Evolutionary conservation across 2,797 vertebrate species (phyloP), one percentile per base, ranked within the genome.

Genomic region (Artibeus jamaicensis): DNA sequence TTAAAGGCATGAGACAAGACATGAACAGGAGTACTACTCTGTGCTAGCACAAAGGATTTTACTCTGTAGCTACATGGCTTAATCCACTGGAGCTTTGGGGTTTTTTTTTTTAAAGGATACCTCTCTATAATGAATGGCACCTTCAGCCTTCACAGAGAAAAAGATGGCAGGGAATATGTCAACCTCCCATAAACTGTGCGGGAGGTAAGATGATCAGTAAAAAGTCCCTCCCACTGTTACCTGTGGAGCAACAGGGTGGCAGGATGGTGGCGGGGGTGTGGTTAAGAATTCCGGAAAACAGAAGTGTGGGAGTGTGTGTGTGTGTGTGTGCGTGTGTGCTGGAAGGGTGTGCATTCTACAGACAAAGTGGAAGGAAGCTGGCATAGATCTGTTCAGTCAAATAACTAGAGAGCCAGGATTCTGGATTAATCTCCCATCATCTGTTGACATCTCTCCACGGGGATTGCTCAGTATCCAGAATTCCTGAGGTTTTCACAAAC

Each of bases 131-230:
- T 34, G 46, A 94, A 96, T 76, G 89, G 62, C 26, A 21, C 71
- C 79, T 94, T 97, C 87, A 93, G 44, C 22, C 39, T 82, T 74
- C 65, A 89, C 82, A 86, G 77, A 84, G 73, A 5, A 70, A 77
- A 93, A 96, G 91, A 84, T 74, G 53, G n/a, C 44, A 91, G 59
- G 86, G 90, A 91, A 48, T 81, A 32, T 92, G 42, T 85, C 85
- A 91, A 67, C 34, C 46, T 92, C 78, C 93, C 91, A 89, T 84
- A 93, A 85, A 97, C 79, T 42, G 44, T 77, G 59, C 89, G 92
- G 76, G 53, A 95, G 76, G 55, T 91, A 59, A 91, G 53, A 48
- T 85, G 67, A 87, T 96, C 79, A 77, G 85, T 95, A 91, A 71
- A 65, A 95, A 67, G 46, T 71, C 86, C 91, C 67, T 89, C 59